A percentile compares a stretch with the other conserved stretches of the same genome.
Evolutionary conservation across 2,113 vertebrate species (phyloP).

Genomic region (Puffinus mauretanicus): DNA sequence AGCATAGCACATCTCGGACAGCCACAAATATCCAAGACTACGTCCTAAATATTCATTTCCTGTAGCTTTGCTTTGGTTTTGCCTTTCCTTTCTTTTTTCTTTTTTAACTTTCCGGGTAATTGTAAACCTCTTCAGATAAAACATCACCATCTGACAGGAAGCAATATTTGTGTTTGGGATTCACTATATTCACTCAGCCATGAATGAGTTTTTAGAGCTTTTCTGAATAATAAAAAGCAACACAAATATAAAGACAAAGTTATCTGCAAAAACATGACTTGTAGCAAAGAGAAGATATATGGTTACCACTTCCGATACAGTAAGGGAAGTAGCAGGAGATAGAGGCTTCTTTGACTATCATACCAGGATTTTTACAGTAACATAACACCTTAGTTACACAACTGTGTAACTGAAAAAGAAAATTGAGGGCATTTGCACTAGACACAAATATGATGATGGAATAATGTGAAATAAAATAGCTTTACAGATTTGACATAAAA

Average conservation of each 20-base stretch:
- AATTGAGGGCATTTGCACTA: background rate
- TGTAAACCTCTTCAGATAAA: conserved; percentile 23
- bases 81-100: background rate
- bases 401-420: background rate
- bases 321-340: background rate
- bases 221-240: conserved; percentile 14
- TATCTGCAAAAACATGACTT: background rate
- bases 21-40: background rate
- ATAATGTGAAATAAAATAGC: background rate
- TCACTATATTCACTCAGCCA: background rate
- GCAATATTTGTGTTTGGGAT: background rate
- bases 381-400: background rate
- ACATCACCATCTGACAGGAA: background rate
- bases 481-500: background rate
- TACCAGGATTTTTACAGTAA: background rate
- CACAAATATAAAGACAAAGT: background rate
- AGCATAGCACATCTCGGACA: background rate
- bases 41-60: conserved; percentile 8
- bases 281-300: background rate
- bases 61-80: background rate
- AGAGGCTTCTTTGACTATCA: background rate
- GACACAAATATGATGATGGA: background rate
- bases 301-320: background rate
- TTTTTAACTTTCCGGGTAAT: background rate
- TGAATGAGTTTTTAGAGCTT: background rate